Conservation (phyloP, 2,888 invertebrate genomes). For the Eudemis profundana region DNA sequence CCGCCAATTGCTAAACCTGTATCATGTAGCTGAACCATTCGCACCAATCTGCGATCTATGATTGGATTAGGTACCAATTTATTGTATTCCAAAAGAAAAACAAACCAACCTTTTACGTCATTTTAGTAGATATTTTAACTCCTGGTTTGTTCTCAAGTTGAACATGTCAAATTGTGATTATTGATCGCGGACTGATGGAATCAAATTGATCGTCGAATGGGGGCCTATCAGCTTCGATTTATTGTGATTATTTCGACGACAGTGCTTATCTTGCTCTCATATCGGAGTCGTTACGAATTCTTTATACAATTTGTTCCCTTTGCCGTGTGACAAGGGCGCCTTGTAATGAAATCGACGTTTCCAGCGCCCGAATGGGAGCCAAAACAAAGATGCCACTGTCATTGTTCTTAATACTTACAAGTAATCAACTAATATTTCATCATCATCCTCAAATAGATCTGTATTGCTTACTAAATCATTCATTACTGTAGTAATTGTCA, state of each 20-base stretch:
- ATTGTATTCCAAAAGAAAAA: too few relatives aligned
- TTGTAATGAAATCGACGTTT: conserved; percentile 27
- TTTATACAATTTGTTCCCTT: conserved; percentile 17
- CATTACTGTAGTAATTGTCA: not conserved
- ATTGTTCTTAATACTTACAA: conserved; percentile 12
- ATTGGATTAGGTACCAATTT: not conserved
- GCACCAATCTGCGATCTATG: not conserved
- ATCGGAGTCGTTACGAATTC: not conserved
- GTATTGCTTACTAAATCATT: not conserved
- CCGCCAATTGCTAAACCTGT: not conserved
- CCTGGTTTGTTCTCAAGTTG: too few relatives aligned
- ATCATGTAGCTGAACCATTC: not conserved
- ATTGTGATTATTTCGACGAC: conserved; percentile 18
- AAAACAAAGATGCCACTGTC: conserved; percentile 14
- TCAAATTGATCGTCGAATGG: conserved; percentile 6
- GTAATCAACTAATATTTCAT: not conserved
- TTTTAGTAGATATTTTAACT: too few relatives aligned
- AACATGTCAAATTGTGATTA: not conserved
- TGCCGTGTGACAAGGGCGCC: conserved; percentile 24
- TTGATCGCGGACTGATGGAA: not conserved
- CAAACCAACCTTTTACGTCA: too few relatives aligned
- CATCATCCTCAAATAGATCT: conserved; percentile 1
- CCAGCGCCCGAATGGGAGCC: not conserved
- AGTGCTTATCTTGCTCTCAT: not conserved
- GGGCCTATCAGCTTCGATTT: not conserved